phyloP scores from a whole-genome alignment of 2,797 vertebrate species.

The Alca torda region DNA sequence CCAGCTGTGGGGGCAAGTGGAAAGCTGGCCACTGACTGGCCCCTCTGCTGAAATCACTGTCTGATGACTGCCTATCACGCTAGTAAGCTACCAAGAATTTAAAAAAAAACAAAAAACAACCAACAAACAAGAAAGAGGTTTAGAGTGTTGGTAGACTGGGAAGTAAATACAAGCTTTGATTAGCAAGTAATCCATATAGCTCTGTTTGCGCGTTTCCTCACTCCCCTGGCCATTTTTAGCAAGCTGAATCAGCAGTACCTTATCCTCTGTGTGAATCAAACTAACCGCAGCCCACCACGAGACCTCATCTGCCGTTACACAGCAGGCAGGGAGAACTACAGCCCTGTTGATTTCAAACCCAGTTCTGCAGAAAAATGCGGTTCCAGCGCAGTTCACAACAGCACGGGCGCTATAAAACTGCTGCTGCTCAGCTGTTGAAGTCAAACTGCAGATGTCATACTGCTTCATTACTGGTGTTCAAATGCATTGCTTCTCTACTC shows the following conservation, averaged over 20 bases:
- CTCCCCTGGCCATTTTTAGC: background rate
- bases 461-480: background rate
- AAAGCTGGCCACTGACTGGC: background rate
- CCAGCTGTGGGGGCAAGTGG: background rate
- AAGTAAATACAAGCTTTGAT: background rate
- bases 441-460: background rate
- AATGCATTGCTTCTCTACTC: background rate
- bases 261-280: background rate
- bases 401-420: background rate
- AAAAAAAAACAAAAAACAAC: background rate
- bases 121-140: background rate
- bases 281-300: background rate
- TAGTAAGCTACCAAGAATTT: background rate
- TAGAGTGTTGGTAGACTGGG: background rate
- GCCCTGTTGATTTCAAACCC: background rate
- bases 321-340: background rate
- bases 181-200: background rate
- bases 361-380: background rate
- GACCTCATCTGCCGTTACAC: background rate
- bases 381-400: background rate
- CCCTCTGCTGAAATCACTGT: background rate
- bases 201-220: background rate
- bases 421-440: background rate
- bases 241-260: conserved; percentile 6
- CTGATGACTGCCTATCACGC: background rate